Evolutionary conservation across 2,797 vertebrate species (phyloP).

Genomic region (Sebastiscus albofasciatus): DNA sequence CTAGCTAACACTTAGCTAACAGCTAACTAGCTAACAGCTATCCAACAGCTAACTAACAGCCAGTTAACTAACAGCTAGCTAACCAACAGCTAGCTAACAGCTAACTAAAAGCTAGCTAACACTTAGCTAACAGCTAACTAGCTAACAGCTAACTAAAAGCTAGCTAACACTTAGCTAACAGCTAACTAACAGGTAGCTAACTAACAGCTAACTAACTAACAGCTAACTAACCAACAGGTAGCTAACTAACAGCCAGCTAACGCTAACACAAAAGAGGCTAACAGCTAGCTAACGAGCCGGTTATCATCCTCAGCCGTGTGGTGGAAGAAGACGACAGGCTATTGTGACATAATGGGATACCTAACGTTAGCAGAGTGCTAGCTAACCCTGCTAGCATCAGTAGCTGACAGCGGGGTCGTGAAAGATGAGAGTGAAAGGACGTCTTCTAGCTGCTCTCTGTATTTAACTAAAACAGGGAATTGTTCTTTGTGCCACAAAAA

Average conservation of each 20-base stretch:
- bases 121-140: too few species aligned
- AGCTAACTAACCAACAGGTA: too few species aligned
- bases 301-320: background rate
- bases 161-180: background rate
- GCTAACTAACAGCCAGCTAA: too few species aligned
- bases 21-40: too few species aligned
- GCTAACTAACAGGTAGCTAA: too few species aligned
- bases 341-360: conserved; percentile 64
- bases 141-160: too few species aligned
- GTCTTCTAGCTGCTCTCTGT: background rate
- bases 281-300: background rate
- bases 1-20: too few species aligned
- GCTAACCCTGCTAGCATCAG: conserved; percentile 42
- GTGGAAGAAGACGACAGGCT: conserved; percentile 13
- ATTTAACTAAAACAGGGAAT: background rate
- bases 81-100: background rate
- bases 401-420: conserved; percentile 31
- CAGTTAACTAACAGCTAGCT: background rate
- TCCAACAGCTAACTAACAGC: too few species aligned
- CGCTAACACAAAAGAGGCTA: too few species aligned
- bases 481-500: too few species aligned
- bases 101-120: conserved; percentile 40
- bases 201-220: too few species aligned
- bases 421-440: conserved; percentile 22
- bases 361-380: conserved; percentile 51